phyloP scores from a whole-genome alignment of 2,113 vertebrate species.

The Corythornis vintsioides region DNA sequence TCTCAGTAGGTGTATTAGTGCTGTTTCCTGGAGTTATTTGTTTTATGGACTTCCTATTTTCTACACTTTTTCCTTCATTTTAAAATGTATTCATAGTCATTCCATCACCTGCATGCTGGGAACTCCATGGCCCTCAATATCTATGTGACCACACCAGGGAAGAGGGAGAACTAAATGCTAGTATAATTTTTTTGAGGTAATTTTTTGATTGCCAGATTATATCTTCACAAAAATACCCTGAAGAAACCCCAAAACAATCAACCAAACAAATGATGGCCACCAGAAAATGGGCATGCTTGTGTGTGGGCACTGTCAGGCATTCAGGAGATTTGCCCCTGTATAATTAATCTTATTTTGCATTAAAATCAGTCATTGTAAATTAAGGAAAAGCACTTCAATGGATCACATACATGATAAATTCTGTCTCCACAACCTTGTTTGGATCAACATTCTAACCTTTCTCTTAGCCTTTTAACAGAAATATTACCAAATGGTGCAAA shows the following conservation, averaged over 20 bases:
- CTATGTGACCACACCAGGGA: background rate
- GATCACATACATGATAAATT: background rate
- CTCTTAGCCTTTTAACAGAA: background rate
- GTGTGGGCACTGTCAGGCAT: background rate
- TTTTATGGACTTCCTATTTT: background rate
- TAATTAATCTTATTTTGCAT: background rate
- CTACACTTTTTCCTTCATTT: background rate
- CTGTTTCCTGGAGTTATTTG: background rate
- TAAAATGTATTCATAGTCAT: background rate
- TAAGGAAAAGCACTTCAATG: background rate
- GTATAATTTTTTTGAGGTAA: rapidly evolving
- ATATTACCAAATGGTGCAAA: background rate
- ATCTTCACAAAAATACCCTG: background rate
- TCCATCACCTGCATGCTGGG: background rate
- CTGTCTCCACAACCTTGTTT: background rate
- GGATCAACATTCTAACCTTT: background rate
- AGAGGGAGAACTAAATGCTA: background rate
- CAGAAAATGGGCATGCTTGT: background rate
- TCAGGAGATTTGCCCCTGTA: background rate
- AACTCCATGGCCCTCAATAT: background rate
- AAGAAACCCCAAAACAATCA: too few species aligned
- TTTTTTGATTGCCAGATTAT: background rate
- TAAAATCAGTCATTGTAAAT: background rate
- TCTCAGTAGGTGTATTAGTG: background rate
- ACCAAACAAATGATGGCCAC: background rate